A percentile compares a stretch with the other conserved stretches of the same genome.
Conservation (phyloP, 2,797 vertebrate genomes). For the Macroramphosus scolopax region DNA sequence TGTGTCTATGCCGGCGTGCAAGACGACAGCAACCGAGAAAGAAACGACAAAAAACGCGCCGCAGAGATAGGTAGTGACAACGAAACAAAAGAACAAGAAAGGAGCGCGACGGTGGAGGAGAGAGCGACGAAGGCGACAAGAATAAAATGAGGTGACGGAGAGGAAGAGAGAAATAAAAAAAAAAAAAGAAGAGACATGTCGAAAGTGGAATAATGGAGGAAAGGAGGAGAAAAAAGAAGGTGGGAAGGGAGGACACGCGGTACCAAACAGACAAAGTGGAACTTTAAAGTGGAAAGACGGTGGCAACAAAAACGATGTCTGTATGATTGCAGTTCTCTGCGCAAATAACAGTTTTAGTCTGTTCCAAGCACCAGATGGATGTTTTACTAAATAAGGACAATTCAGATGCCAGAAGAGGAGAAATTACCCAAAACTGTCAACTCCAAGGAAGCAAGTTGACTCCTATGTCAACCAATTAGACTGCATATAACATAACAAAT, state of each 20-base stretch:
- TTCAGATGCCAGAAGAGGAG: conserved; percentile 47
- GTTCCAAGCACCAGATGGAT: conserved; percentile 53
- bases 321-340: conserved; percentile 55
- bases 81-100: conserved; percentile 57
- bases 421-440: conserved; percentile 43
- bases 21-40: conserved; percentile 41
- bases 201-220: conserved; percentile 49
- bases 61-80: conserved; percentile 58
- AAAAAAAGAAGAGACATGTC: conserved; percentile 22
- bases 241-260: conserved; percentile 20
- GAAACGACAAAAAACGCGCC: conserved; percentile 50
- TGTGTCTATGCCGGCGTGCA: conserved; percentile 21
- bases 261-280: conserved; percentile 26
- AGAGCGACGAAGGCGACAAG: conserved; percentile 45
- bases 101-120: conserved; percentile 42
- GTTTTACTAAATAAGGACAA: conserved; percentile 49
- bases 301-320: conserved; percentile 49
- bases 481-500: conserved; percentile 52
- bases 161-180: conserved; percentile 26
- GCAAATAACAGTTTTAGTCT: conserved; percentile 60
- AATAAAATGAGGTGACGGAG: conserved; percentile 53
- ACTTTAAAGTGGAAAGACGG: conserved; percentile 40
- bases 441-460: conserved; percentile 47
- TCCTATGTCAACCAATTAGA: conserved; percentile 48
- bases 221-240: conserved; percentile 18